Evolutionary conservation across 2,113 vertebrate species (phyloP).

Genomic region (Atlantisia rogersi): DNA sequence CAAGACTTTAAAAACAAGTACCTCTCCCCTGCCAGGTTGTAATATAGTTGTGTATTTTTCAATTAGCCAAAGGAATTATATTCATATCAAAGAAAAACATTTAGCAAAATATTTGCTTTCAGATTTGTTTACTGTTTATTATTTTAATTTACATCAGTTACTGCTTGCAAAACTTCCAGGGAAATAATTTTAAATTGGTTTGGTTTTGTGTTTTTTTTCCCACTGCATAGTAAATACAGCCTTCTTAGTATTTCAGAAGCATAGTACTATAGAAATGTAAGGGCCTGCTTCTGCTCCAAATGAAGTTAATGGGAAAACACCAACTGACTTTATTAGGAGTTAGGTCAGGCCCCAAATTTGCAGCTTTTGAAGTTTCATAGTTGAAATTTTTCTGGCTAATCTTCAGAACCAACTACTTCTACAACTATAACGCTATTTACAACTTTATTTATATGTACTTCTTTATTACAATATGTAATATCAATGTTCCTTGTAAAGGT

Average conservation of each 20-base stretch:
- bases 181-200: slow-evolving; percentile 30
- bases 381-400: slow-evolving; percentile 49
- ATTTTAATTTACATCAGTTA: slow-evolving; percentile 61
- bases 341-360: not conserved
- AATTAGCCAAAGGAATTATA: slow-evolving; percentile 14
- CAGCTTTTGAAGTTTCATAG: slow-evolving; percentile 40
- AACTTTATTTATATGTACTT: slow-evolving; percentile 64
- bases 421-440: slow-evolving; percentile 57
- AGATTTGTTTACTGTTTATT: slow-evolving; percentile 62
- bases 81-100: slow-evolving; percentile 58
- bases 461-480: slow-evolving; percentile 73
- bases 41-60: not conserved
- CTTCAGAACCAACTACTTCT: slow-evolving; percentile 53
- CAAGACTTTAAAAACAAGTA: not conserved
- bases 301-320: slow-evolving; percentile 40
- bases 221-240: slow-evolving; percentile 65
- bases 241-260: slow-evolving; percentile 65
- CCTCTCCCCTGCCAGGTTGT: not conserved
- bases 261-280: slow-evolving; percentile 29
- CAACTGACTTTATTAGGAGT: slow-evolving; percentile 48
- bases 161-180: slow-evolving; percentile 66
- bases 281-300: slow-evolving; percentile 50
- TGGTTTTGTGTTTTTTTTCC: not conserved
- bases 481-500: slow-evolving; percentile 66
- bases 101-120: slow-evolving; percentile 69